Conservation (phyloP, 2,888 invertebrate genomes). For the Steinernema carpocapsae region DNA sequence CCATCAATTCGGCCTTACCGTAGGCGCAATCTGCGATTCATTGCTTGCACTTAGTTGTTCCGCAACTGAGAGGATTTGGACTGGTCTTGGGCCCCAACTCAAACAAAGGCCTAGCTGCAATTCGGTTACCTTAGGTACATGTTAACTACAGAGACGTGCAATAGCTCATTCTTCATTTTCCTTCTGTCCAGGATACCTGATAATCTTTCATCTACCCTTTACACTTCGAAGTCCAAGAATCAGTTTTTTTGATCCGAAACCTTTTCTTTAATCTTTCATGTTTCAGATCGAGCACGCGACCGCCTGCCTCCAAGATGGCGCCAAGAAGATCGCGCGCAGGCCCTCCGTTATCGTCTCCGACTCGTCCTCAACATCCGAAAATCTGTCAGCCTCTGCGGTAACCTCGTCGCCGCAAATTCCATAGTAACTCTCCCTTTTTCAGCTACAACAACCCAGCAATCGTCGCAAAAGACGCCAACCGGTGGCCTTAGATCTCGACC, state of each 20-base stretch:
- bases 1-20: too few species aligned
- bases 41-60: too few species aligned
- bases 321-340: constrained; percentile 12
- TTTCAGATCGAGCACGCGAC: constrained; percentile 14
- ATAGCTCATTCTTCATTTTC: too few species aligned
- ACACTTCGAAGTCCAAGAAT: too few species aligned
- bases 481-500: constrained; percentile 35
- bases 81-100: too few species aligned
- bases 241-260: not conserved
- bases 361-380: constrained; percentile 14
- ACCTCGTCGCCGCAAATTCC: not conserved
- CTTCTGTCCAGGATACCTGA: too few species aligned
- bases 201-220: too few species aligned
- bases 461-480: constrained; percentile 33
- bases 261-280: not conserved
- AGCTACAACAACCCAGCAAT: constrained; percentile 22
- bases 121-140: too few species aligned
- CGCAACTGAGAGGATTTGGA: too few species aligned
- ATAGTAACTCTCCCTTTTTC: not conserved
- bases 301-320: not conserved
- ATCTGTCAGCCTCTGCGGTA: not conserved
- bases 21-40: too few species aligned
- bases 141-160: too few species aligned
- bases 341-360: constrained; percentile 32
- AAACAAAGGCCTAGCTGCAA: too few species aligned